Evolutionary conservation across 2,888 invertebrate genomes (phyloP), one percentile per base, ranked within the genome.

Genomic region (Pecten maximus): DNA sequence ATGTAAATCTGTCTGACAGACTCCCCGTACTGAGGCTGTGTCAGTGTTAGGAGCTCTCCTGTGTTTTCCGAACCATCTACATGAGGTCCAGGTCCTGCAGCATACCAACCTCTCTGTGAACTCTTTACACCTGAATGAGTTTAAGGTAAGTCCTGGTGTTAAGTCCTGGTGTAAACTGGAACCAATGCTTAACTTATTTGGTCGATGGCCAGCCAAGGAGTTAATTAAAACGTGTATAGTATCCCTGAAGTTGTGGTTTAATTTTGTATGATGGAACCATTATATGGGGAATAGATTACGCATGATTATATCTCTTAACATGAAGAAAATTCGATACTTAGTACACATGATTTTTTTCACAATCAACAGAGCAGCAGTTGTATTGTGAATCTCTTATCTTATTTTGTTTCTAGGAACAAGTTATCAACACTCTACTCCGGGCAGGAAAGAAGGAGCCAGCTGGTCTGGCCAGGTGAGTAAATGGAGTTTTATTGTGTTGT

Each of bases 401-500:
- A 54, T 40, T 40, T 40, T 93, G 96, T n/a, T n/a, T 74, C 39
- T 96, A 98, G 98, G 99, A 99, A 97, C 98, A 98, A 96, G 98
- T 99, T 90, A 97, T 99, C 87, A 98, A 98, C 96, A 98, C 99
- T 94, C 97, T 99, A 90, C 97, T 99, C 94, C 98, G 98, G 95
- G 98, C 98, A 95, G 99, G 99, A 40, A 98, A 98, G 91, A 97
- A 98, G 88, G 99, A 99, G 97, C 98, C 98, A 91, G 98, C 98
- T 89, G 98, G 98, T 35, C 98, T 98, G 95, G 99, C 99, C 40
- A 98, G 99, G 93, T 98, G 6, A 35, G 74, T 74, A 15, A 74
- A 44, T 19, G 19, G 44, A 12, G 44, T 44, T 8, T 44, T 4
- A 44, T 8, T 8, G 44, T 4, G 44, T 44, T 12, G 12, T 44